Conservation (phyloP, 2,888 invertebrate genomes). For the Tetheella fluctuosa region DNA sequence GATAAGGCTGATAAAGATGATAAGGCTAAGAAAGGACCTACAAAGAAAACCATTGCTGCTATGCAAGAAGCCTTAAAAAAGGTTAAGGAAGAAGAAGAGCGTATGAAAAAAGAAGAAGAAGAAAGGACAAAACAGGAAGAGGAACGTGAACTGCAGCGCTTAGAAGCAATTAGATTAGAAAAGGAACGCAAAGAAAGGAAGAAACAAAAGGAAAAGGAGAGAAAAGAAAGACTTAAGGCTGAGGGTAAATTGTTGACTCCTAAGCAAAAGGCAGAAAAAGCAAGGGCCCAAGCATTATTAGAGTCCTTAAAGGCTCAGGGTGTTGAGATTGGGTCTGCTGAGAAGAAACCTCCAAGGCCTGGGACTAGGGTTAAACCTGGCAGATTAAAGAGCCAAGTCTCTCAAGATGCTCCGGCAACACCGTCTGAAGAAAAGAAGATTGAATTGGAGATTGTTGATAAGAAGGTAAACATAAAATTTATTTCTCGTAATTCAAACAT, state of each 20-base stretch:
- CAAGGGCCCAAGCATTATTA: constrained; percentile 94
- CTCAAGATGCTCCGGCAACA: constrained; percentile 80
- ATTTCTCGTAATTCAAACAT: neutral
- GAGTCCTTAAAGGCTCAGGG: constrained; percentile 96
- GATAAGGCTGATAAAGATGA: constrained; percentile 79
- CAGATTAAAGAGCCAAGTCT: constrained; percentile 87
- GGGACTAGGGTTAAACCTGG: constrained; percentile 90
- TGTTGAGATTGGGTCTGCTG: constrained; percentile 90
- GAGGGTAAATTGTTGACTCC: constrained; percentile 97
- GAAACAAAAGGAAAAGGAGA: constrained; percentile 96
- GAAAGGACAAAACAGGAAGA: constrained; percentile 90
- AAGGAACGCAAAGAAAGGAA: constrained; percentile 94
- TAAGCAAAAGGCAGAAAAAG: constrained; percentile 96
- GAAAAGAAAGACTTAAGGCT: constrained; percentile 96
- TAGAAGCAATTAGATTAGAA: constrained; percentile 91
- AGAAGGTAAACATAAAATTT: constrained; percentile 56
- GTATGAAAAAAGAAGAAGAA: constrained; percentile 88
- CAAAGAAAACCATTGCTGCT: constrained; percentile 93
- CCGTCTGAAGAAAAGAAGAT: constrained; percentile 76
- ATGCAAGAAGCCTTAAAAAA: constrained; percentile 97
- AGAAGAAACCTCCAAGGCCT: constrained; percentile 84
- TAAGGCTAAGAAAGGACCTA: constrained; percentile 88
- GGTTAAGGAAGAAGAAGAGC: constrained; percentile 95
- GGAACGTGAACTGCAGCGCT: constrained; percentile 88
- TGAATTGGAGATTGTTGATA: constrained; percentile 81